These are phyloP conservation scores for Apodemia mormo DNA, from an alignment of 2,888 invertebrate species.

Conservation along the genomic window DNA sequence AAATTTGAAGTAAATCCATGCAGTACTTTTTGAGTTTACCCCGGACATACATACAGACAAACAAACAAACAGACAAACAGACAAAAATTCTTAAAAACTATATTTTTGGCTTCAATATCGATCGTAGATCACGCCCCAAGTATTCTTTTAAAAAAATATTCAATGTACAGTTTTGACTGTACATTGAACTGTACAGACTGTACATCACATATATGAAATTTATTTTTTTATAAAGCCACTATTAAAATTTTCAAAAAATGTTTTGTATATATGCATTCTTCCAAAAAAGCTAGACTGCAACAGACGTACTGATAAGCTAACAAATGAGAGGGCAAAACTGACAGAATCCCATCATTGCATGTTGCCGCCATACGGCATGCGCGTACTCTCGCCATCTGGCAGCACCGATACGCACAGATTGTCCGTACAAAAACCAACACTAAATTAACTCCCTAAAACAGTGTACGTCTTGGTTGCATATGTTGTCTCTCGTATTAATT, in stretches of 20 bases:
- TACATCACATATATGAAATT: too few relatives aligned
- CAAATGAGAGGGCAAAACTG: constrained; percentile 60
- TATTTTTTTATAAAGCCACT: too few relatives aligned
- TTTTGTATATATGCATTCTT: neutral
- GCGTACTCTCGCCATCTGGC: constrained; percentile 59
- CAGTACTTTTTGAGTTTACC: too few relatives aligned
- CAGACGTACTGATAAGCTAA: constrained; percentile 55
- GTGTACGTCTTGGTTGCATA: constrained; percentile 68
- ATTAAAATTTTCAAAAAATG: neutral
- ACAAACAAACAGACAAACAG: too few relatives aligned
- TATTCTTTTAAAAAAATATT: too few relatives aligned
- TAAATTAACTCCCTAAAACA: constrained; percentile 53
- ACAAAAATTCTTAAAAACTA: too few relatives aligned
- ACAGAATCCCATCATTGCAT: constrained; percentile 41
- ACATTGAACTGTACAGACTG: too few relatives aligned
- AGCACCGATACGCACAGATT: constrained; percentile 49
- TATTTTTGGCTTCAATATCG: too few relatives aligned
- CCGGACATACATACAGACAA: too few relatives aligned
- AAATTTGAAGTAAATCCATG: too few relatives aligned
- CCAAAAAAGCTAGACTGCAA: constrained; percentile 32
- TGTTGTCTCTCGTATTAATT: constrained; percentile 60
- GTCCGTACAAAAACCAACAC: constrained; percentile 50
- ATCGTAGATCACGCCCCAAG: too few relatives aligned
- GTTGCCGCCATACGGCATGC: constrained; percentile 63
- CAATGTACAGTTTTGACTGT: too few relatives aligned